Conservation (phyloP, 2,797 vertebrate genomes). For the Thalassophryne amazonica region DNA sequence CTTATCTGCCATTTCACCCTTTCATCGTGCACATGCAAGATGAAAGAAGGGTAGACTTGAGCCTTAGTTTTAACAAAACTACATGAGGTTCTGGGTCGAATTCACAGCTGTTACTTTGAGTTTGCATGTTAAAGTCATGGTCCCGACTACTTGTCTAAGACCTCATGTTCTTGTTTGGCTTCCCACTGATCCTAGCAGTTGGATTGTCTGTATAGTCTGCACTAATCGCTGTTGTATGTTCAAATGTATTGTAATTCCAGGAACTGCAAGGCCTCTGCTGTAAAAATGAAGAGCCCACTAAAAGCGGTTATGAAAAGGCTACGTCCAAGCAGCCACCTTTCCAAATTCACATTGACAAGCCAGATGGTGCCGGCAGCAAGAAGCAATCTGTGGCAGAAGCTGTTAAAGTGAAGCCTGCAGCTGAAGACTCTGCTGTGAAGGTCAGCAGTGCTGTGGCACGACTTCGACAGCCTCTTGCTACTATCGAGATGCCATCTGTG, state of each 20-base stretch:
- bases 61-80: no score
- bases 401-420: constrained; percentile 24
- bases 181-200: no score
- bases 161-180: no score
- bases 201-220: no score
- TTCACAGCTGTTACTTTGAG: no score
- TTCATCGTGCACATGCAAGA: no score
- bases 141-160: no score
- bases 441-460: constrained; percentile 74
- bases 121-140: no score
- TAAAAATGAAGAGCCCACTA: constrained; percentile 74
- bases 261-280: constrained; percentile 41
- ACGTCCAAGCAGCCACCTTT: constrained; percentile 75
- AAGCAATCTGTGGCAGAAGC: constrained; percentile 41
- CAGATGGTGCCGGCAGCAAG: constrained; percentile 73
- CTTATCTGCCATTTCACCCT: no score
- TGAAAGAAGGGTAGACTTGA: no score
- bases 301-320: constrained; percentile 68
- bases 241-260: constrained; percentile 19
- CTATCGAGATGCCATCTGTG: constrained; percentile 74
- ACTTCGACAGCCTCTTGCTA: constrained; percentile 83
- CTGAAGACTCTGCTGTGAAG: constrained; percentile 56
- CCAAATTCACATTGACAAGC: constrained; percentile 84
- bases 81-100: no score
- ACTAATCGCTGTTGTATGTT: no score